These are phyloP conservation scores for Cyprinodon diabolis DNA, from an alignment of 2,797 vertebrate species.

Conservation along the genomic window DNA sequence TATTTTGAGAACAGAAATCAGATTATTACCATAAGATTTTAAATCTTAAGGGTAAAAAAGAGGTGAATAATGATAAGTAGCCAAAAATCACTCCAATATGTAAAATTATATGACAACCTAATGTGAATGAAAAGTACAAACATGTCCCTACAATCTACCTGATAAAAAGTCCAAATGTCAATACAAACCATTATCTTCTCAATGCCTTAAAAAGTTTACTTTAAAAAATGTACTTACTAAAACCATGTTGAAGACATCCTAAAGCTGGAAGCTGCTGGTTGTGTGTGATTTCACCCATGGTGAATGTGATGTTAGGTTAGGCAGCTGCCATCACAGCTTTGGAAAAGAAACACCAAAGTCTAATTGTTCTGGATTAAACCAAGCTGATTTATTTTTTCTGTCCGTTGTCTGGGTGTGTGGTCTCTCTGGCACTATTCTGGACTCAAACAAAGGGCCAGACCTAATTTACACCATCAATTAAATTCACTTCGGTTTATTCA, in stretches of 20 bases:
- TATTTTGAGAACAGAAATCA: conserved; percentile 19
- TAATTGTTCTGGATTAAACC: no score
- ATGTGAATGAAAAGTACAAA: background rate
- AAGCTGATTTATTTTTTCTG: no score
- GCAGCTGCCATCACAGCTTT: no score
- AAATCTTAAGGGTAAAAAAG: background rate
- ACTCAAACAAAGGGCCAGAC: no score
- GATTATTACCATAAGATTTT: background rate
- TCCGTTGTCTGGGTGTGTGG: no score
- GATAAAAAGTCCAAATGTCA: background rate
- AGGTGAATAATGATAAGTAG: background rate
- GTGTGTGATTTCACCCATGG: no score
- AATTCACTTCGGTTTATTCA: no score
- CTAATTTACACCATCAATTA: no score
- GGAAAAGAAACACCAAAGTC: no score
- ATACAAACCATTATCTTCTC: background rate
- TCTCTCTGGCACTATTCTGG: no score
- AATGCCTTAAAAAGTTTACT: background rate
- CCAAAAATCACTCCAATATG: background rate
- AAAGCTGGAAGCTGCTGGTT: no score
- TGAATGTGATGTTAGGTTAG: no score
- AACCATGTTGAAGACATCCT: background rate
- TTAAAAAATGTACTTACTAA: background rate
- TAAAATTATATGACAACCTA: background rate
- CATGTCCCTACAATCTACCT: background rate